Evolutionary conservation across 2,113 vertebrate species (phyloP), one percentile per base, ranked within the genome.

Genomic region (Balaeniceps rex): DNA sequence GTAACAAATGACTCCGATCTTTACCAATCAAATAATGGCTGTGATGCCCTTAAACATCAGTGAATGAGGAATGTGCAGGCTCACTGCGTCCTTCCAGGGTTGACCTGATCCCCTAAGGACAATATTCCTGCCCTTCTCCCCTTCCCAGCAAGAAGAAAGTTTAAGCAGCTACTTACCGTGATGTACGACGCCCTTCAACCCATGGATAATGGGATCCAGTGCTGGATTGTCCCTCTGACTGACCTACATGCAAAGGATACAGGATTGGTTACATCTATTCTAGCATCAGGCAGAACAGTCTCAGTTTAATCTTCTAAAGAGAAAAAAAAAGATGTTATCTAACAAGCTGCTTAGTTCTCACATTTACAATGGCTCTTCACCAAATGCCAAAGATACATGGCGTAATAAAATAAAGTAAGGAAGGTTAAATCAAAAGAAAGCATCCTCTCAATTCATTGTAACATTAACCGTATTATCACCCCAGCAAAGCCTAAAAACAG

Each of bases 141-240:
- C 61, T 97, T 96, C 78, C 87, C 33, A 44, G 89, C 26, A 58
- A 87, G 74, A 84, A 93, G 64, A 64, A 98, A 97, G 75, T 77
- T 46, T 65, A 92, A 46, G 63, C 51, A 96, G 92, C 94, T 96
- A 98, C 99, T 99, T 97, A 99, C 99, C 99, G 3, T 99, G 99
- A 98, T 99, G 99, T 69, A 99, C 99, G 89, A 99, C 99, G 5
- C 99, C 99, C 97, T 99, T 99, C 97, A 99, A 97, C 87, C 99
- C 99, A 55, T 99, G 99, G 98, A 99, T 99, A 98, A 99, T 99
- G 76, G 99, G 99, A 97, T 99, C 99, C 94, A 99, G 98, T 21
- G 99, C 99, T 11, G 99, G 98, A 97, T 99, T 99, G 98, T 99
- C 99, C 98, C 98, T 99, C 89, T 98, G 98, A 92, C 98, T 99